Conservation (phyloP, 2,113 vertebrate species). For the Trogon surrucura region DNA sequence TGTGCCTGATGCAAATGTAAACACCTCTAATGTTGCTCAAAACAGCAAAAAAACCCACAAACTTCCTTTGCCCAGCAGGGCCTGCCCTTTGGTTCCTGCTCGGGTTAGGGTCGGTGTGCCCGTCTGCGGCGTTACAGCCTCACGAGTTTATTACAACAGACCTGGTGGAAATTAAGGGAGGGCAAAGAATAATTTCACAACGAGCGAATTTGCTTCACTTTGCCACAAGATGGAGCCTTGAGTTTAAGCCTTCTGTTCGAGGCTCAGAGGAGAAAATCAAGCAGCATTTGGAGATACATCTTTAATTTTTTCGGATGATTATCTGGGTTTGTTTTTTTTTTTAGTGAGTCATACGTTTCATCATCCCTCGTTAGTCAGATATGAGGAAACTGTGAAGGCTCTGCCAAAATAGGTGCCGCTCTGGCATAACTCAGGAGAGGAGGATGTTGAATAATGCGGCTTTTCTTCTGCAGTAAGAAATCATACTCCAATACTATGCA, state of each 20-base stretch:
- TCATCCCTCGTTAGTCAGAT: neutral
- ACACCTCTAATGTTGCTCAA: too few species aligned
- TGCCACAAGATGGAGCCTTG: constrained; percentile 68
- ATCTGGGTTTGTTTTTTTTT: neutral
- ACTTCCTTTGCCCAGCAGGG: neutral
- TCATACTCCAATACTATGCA: neutral
- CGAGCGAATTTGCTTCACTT: neutral
- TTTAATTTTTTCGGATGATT: neutral
- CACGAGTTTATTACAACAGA: neutral
- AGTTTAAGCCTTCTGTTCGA: neutral
- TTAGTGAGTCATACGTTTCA: neutral
- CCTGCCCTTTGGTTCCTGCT: neutral
- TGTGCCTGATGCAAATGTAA: too few species aligned
- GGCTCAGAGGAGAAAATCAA: neutral
- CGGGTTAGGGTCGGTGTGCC: fast-evolving
- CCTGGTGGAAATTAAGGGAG: fast-evolving
- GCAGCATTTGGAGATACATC: neutral
- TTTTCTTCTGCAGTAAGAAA: neutral
- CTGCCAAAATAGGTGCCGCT: neutral
- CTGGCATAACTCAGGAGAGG: neutral
- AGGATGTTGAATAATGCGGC: neutral
- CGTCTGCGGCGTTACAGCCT: neutral
- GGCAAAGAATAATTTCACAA: neutral
- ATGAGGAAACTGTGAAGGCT: neutral
- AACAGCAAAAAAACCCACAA: too few species aligned